A percentile compares a stretch with the other conserved stretches of the same genome.
phyloP scores from a whole-genome alignment of 2,888 invertebrate genomes.

The Adineta ricciae region DNA sequence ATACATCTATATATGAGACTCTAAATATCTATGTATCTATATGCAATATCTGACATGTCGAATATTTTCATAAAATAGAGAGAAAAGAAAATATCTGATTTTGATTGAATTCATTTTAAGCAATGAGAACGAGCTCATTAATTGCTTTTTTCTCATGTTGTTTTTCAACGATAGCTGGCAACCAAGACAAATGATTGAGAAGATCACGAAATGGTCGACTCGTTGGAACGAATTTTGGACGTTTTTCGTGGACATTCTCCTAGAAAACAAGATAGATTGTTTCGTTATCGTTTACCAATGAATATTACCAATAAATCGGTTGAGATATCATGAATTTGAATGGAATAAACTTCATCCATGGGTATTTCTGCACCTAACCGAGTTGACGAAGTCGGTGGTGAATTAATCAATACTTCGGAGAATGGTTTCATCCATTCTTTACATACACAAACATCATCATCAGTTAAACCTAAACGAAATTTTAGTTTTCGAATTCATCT shows the following conservation, averaged over 20 bases:
- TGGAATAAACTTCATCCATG: not conserved
- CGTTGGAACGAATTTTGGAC: not conserved
- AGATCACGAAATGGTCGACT: not conserved
- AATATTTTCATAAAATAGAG: not conserved
- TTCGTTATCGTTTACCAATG: no score
- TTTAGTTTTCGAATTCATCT: not conserved
- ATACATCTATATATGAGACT: not conserved
- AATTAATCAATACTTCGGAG: conserved; percentile 49
- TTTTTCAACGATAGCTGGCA: not conserved
- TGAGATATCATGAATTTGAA: conserved; percentile 13
- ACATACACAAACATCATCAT: conserved; percentile 66
- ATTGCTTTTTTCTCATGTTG: not conserved
- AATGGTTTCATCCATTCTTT: conserved; percentile 73
- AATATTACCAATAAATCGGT: not conserved
- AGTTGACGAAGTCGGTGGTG: not conserved
- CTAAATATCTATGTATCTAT: not conserved
- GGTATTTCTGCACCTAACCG: not conserved
- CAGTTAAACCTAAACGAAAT: conserved; percentile 35
- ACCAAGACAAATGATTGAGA: not conserved
- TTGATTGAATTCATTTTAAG: not conserved
- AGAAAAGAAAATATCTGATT: not conserved
- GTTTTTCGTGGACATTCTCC: conserved; percentile 1
- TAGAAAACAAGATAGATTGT: no score
- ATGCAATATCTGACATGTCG: not conserved
- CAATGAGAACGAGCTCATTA: not conserved